phyloP scores from a whole-genome alignment of 2,113 vertebrate genomes.

The Fulica atra region DNA sequence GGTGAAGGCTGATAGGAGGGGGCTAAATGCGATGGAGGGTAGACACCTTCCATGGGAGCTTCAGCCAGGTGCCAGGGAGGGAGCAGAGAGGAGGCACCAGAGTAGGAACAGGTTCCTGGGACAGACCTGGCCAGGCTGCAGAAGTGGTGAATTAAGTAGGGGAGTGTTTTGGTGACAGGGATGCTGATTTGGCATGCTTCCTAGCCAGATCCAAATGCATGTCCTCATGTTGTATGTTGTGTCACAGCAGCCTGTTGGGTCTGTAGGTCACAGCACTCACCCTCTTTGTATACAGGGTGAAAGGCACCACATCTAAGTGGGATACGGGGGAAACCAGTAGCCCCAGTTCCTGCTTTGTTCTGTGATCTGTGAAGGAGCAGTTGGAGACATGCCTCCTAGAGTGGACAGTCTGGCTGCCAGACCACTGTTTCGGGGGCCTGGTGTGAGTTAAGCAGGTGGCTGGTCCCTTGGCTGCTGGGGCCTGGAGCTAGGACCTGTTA shows the following conservation, averaged over 20 bases:
- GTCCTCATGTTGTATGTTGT: rapidly evolving
- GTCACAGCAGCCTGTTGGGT: not conserved
- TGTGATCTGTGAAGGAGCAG: not conserved
- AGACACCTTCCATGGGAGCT: not conserved
- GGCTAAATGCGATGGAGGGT: not conserved
- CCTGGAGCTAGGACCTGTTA: not conserved
- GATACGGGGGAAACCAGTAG: not conserved
- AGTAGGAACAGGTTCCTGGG: not conserved
- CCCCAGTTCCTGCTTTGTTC: not conserved
- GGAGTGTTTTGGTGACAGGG: not conserved
- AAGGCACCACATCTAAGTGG: not conserved
- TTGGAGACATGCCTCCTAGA: not conserved
- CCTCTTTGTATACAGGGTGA: not conserved
- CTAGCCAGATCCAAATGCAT: not conserved
- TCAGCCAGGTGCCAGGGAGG: not conserved
- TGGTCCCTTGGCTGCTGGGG: not conserved
- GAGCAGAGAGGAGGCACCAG: rapidly evolving
- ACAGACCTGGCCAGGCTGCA: not conserved
- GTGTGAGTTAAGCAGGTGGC: not conserved
- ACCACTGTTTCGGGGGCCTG: not conserved
- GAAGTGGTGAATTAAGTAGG: not conserved
- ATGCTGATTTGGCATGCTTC: not conserved
- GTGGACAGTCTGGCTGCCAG: not conserved
- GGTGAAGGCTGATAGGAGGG: not conserved
- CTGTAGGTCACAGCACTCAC: not conserved